Conservation (phyloP, 2,113 vertebrate genomes). For the Leptocoma aspasia region DNA sequence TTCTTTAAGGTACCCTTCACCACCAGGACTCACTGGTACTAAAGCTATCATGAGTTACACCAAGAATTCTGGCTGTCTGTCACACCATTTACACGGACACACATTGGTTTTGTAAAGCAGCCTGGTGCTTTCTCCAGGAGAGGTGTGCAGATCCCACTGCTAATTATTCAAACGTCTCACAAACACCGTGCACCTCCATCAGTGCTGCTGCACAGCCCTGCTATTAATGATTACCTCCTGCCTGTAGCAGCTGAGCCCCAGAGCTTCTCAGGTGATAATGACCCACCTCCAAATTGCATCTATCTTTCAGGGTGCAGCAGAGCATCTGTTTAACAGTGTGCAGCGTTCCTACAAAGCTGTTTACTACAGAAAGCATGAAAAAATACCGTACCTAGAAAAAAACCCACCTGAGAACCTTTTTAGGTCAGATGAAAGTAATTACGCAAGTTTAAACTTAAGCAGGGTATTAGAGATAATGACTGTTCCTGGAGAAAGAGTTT, state of each 20-base stretch:
- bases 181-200: neutral
- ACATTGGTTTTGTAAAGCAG: neutral
- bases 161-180: neutral
- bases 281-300: neutral
- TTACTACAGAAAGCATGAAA: neutral
- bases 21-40: neutral
- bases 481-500: slow-evolving; percentile 34
- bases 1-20: neutral
- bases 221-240: neutral
- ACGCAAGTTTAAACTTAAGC: slow-evolving; percentile 24
- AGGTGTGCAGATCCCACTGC: neutral
- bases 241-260: neutral
- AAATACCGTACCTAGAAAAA: neutral
- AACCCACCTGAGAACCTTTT: neutral
- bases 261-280: neutral
- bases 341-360: neutral
- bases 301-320: neutral
- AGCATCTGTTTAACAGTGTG: neutral
- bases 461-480: slow-evolving; percentile 24
- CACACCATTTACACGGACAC: neutral
- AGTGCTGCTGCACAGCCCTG: neutral
- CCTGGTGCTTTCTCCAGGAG: neutral
- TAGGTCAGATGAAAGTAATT: slow-evolving; percentile 22
- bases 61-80: neutral
- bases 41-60: neutral